Percentiles rank a stretch among this genome's conserved stretches.
Conservation (phyloP, 2,888 invertebrate species). For the Pterostichus niger region DNA sequence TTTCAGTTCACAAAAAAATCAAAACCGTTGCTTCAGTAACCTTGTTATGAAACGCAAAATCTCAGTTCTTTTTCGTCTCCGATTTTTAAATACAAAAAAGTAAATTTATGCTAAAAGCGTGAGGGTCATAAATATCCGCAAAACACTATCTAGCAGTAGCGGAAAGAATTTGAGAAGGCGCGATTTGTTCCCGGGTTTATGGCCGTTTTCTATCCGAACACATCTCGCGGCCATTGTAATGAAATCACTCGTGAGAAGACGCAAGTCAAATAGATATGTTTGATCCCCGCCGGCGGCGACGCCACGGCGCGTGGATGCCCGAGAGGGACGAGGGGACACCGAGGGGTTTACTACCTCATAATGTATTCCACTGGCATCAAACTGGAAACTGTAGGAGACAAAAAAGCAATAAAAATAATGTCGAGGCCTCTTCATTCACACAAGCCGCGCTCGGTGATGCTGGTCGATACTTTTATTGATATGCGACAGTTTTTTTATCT, state of each 20-base stretch:
- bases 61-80: slow-evolving; percentile 24
- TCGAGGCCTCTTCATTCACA: slow-evolving; percentile 55
- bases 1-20: background rate
- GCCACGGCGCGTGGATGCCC: background rate
- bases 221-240: slow-evolving; percentile 63
- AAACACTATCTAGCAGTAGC: slow-evolving; percentile 55
- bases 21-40: background rate
- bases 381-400: slow-evolving; percentile 57
- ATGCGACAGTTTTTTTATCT: too few species aligned
- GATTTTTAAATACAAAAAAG: slow-evolving; percentile 64
- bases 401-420: slow-evolving; percentile 63
- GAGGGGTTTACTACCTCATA: slow-evolving; percentile 60
- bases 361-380: slow-evolving; percentile 60
- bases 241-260: slow-evolving; percentile 64
- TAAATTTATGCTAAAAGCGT: slow-evolving; percentile 65
- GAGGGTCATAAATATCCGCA: slow-evolving; percentile 59
- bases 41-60: slow-evolving; percentile 31
- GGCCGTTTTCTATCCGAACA: slow-evolving; percentile 62
- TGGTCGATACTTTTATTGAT: too few species aligned
- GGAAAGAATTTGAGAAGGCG: slow-evolving; percentile 52
- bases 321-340: background rate
- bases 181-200: slow-evolving; percentile 63
- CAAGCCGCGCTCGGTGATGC: background rate
- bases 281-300: slow-evolving; percentile 52
- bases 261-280: slow-evolving; percentile 64